Evolutionary conservation across 2,797 vertebrate species (phyloP).

Genomic region (Alexandromys oeconomus): DNA sequence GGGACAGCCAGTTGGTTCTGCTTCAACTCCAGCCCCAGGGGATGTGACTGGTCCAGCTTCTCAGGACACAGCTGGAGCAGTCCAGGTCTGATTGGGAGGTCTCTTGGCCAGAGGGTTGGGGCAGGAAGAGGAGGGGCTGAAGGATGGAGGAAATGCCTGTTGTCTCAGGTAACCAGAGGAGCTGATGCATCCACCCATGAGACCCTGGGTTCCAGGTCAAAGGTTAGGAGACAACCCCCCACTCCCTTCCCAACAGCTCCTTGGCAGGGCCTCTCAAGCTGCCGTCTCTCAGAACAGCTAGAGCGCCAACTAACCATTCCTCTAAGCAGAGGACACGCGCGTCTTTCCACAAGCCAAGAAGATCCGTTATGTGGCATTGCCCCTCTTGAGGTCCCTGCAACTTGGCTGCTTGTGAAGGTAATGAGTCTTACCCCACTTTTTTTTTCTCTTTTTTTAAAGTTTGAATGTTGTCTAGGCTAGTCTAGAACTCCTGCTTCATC

Average conservation of each 20-base stretch:
- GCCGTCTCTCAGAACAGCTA: not conserved
- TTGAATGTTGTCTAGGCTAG: not conserved
- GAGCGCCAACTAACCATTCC: not conserved
- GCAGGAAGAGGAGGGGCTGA: constrained; percentile 83
- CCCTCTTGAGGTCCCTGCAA: not conserved
- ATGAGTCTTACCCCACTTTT: not conserved
- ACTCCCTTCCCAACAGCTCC: not conserved
- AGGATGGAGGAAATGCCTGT: constrained; percentile 82
- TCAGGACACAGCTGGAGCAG: constrained; percentile 83
- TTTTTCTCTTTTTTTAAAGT: not conserved
- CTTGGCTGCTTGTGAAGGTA: not conserved
- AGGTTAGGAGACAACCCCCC: constrained; percentile 20
- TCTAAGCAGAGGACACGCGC: not conserved
- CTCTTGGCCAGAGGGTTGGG: constrained; percentile 72
- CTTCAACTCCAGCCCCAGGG: constrained; percentile 84
- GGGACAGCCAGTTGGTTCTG: constrained; percentile 80
- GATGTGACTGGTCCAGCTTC: constrained; percentile 79
- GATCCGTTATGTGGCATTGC: not conserved
- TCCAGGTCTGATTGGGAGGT: constrained; percentile 84
- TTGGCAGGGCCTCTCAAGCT: not conserved
- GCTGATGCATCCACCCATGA: constrained; percentile 41
- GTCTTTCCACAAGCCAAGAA: not conserved
- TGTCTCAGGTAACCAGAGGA: constrained; percentile 82
- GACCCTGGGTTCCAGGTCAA: constrained; percentile 68
- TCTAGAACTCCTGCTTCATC: not conserved